phyloP scores from a whole-genome alignment of 2,113 vertebrate species.

The Oncorhynchus tshawytscha region DNA sequence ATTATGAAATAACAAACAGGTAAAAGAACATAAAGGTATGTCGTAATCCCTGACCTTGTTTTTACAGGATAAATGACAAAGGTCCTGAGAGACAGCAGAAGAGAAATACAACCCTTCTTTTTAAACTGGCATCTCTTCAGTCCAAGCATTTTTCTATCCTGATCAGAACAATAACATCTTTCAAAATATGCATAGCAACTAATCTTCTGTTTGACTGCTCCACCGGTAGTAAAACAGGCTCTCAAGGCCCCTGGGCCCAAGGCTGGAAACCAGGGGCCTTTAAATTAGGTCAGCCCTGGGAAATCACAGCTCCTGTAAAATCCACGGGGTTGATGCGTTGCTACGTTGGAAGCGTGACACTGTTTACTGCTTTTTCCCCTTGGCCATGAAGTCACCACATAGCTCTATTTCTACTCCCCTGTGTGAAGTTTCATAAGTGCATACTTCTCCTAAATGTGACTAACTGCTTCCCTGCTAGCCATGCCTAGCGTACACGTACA shows the following conservation, averaged over 20 bases:
- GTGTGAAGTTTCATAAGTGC: neutral
- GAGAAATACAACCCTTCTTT: neutral
- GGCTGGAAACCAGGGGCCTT: neutral
- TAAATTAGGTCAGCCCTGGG: constrained; percentile 3
- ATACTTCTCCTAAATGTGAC: constrained; percentile 2
- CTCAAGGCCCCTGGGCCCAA: neutral
- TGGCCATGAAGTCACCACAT: neutral
- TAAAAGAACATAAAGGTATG: neutral
- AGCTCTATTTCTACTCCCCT: neutral
- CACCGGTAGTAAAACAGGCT: constrained; percentile 21
- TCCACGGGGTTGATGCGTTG: neutral
- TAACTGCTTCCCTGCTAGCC: neutral
- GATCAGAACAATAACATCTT: neutral
- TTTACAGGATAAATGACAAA: neutral
- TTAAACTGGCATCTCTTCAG: neutral
- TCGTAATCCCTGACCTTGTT: neutral
- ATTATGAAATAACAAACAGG: neutral
- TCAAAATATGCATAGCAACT: neutral
- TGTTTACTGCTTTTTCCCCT: constrained; percentile 20
- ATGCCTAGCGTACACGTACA: neutral
- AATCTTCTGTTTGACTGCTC: constrained; percentile 9
- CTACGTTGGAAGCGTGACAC: neutral
- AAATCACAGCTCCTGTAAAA: constrained; percentile 36
- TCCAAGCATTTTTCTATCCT: neutral
- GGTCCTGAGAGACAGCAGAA: neutral